Conservation (phyloP, 2,888 invertebrate genomes). For the Eristalis arbustorum region DNA sequence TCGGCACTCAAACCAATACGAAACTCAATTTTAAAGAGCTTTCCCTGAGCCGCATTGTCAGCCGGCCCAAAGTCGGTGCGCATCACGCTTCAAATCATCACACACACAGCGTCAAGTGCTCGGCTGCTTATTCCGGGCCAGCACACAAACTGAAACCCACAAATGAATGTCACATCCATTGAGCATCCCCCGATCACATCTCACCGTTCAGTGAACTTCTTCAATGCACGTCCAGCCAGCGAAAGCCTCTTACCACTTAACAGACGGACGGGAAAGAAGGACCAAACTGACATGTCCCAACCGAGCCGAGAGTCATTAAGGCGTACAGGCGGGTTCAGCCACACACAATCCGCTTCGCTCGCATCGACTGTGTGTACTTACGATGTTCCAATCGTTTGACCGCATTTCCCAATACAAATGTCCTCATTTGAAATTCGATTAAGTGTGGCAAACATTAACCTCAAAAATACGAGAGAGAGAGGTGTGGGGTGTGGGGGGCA, state of each 20-base stretch:
- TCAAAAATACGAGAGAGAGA: slow-evolving; percentile 46
- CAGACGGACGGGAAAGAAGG: not conserved
- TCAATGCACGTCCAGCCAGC: slow-evolving; percentile 21
- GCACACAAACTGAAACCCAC: not conserved
- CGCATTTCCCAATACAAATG: slow-evolving; percentile 64
- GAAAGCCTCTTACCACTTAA: slow-evolving; percentile 29
- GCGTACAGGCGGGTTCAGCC: slow-evolving; percentile 6
- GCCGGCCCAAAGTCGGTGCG: not conserved
- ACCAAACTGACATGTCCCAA: not conserved
- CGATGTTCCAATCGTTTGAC: slow-evolving; percentile 53
- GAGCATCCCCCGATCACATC: slow-evolving; percentile 9
- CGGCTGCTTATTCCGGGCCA: not conserved
- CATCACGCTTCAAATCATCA: not conserved
- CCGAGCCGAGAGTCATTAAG: slow-evolving; percentile 49
- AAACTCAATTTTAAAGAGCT: not conserved
- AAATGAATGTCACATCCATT: slow-evolving; percentile 15
- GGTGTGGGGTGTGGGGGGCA: not conserved
- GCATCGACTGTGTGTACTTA: slow-evolving; percentile 44
- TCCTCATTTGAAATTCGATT: slow-evolving; percentile 68
- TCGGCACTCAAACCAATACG: not conserved
- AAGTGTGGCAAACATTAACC: slow-evolving; percentile 69
- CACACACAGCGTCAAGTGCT: not conserved
- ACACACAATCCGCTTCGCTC: slow-evolving; percentile 53
- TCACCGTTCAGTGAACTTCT: slow-evolving; percentile 19
- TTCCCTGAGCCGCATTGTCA: not conserved